phyloP scores from a whole-genome alignment of 2,113 vertebrate species.

The Hyperopisus bebe region DNA sequence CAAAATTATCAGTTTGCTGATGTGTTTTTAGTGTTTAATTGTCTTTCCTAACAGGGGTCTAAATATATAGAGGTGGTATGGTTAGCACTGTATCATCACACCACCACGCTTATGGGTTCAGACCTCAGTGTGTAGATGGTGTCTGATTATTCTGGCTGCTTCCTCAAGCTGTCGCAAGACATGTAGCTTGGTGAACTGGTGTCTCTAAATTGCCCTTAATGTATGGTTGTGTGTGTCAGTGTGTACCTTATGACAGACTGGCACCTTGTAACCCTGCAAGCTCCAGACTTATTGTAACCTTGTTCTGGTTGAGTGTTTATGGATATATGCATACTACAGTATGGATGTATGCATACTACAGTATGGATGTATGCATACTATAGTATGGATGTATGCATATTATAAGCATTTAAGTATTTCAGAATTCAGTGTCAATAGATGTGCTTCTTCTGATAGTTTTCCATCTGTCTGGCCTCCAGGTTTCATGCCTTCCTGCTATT shows the following conservation, averaged over 20 bases:
- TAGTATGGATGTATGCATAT: not conserved
- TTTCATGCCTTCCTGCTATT: conserved; percentile 94
- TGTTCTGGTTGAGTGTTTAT: not conserved
- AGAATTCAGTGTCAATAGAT: not conserved
- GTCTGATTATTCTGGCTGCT: not conserved
- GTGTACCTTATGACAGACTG: not conserved
- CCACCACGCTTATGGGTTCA: not conserved
- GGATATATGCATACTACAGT: not conserved
- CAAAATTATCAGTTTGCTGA: not conserved
- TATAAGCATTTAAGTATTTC: not conserved
- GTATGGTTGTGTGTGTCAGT: not conserved
- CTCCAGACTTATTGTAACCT: not conserved
- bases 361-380: not conserved
- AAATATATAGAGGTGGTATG: not conserved
- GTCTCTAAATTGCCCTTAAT: not conserved
- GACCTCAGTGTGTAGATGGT: not conserved
- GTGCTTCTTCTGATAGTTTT: not conserved
- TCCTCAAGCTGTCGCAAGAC: not conserved
- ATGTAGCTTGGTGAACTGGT: not conserved
- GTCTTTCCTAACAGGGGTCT: not conserved
- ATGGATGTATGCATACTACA: not conserved
- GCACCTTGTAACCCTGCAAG: not conserved
- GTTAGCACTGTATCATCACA: not conserved
- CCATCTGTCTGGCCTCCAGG: conserved; percentile 51
- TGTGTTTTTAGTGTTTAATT: not conserved